Evolutionary conservation across 2,888 invertebrate genomes (phyloP).

Genomic region (Cosmorhoe ocellata): DNA sequence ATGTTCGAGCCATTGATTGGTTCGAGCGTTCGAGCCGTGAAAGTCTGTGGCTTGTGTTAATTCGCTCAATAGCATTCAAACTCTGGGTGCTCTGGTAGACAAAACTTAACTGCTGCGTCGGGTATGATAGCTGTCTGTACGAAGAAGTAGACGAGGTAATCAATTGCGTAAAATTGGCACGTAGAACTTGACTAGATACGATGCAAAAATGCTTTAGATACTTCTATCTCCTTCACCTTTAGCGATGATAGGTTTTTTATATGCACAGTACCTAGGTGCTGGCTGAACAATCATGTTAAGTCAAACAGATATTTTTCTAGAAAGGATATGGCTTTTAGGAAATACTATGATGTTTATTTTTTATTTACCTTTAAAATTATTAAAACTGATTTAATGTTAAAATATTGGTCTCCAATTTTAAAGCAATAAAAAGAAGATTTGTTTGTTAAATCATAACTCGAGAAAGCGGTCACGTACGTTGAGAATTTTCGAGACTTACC

Average conservation of each 20-base stretch:
- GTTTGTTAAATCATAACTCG: constrained; percentile 37
- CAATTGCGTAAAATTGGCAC: neutral
- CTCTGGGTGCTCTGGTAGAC: constrained; percentile 5
- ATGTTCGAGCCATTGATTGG: constrained; percentile 10
- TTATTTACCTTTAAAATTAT: too few relatives aligned
- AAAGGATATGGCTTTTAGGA: too few relatives aligned
- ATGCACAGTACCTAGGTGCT: too few relatives aligned
- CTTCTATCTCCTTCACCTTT: too few relatives aligned
- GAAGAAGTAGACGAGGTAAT: neutral
- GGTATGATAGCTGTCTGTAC: constrained; percentile 8
- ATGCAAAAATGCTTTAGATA: too few relatives aligned
- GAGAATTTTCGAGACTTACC: constrained; percentile 31
- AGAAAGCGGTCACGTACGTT: constrained; percentile 50
- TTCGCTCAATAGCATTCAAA: constrained; percentile 10
- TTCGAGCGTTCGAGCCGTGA: constrained; percentile 10
- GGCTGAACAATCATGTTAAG: too few relatives aligned
- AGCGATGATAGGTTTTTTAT: too few relatives aligned
- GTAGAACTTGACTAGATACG: neutral
- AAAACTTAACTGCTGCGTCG: constrained; percentile 15
- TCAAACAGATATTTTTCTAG: too few relatives aligned
- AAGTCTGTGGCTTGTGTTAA: constrained; percentile 12
- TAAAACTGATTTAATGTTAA: too few relatives aligned
- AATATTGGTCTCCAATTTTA: neutral
- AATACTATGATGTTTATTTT: too few relatives aligned
- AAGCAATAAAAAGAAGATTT: constrained; percentile 13